Percentiles rank a stretch among this genome's conserved stretches.
These are phyloP conservation scores for Burhinus bistriatus DNA, from an alignment of 2,113 vertebrate genomes.

Conservation along the genomic window DNA sequence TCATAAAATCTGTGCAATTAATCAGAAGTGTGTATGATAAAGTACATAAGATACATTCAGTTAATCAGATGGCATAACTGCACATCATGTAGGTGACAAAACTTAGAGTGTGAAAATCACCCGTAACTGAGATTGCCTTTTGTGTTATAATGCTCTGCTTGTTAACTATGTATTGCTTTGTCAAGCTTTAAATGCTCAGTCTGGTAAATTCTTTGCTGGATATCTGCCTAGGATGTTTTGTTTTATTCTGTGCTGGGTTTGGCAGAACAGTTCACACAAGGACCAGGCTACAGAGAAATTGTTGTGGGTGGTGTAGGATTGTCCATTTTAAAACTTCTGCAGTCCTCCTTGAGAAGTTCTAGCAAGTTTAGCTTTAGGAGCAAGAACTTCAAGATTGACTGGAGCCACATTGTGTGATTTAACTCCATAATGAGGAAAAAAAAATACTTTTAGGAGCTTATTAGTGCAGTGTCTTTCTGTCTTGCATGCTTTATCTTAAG, in stretches of 20 bases:
- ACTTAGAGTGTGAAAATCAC: not conserved
- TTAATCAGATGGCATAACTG: not conserved
- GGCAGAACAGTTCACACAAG: not conserved
- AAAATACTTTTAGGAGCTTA: not conserved
- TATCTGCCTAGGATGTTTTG: not conserved
- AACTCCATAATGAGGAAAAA: not conserved
- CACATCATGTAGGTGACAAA: not conserved
- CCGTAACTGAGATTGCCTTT: not conserved
- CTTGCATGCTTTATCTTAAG: not conserved
- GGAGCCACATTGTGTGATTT: not conserved
- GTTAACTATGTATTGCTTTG: not conserved
- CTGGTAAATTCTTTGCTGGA: not conserved
- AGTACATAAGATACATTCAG: not conserved
- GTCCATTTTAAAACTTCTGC: not conserved
- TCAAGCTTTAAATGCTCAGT: not conserved
- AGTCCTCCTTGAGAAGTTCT: not conserved
- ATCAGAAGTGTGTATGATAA: not conserved
- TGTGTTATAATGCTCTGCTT: not conserved
- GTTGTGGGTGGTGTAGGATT: not conserved
- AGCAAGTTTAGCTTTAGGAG: not conserved
- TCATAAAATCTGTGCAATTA: not conserved
- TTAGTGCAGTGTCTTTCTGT: not conserved
- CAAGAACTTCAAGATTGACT: not conserved
- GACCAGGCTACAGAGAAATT: not conserved
- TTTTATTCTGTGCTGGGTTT: not conserved